Percentiles rank a stretch among this genome's conserved stretches.
phyloP scores from a whole-genome alignment of 2,797 vertebrate species.

The Mus minutoides region DNA sequence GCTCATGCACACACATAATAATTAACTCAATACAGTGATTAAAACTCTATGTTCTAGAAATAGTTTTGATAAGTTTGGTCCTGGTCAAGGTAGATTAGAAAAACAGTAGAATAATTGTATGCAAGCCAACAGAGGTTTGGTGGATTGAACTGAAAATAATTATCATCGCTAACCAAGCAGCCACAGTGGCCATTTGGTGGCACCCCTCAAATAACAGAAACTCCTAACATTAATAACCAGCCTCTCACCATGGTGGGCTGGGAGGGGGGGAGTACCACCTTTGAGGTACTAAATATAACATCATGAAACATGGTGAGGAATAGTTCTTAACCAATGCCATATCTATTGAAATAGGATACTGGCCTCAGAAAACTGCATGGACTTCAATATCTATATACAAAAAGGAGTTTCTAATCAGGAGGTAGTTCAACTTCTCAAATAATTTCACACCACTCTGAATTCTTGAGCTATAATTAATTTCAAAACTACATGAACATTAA shows the following conservation, averaged over 20 bases:
- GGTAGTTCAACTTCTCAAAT: not conserved
- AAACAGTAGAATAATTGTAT: not conserved
- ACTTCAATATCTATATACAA: not conserved
- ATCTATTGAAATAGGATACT: constrained; percentile 46
- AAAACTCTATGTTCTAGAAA: not conserved
- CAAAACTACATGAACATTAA: constrained; percentile 47
- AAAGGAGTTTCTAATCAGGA: not conserved
- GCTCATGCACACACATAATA: not conserved
- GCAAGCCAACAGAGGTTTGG: constrained; percentile 5
- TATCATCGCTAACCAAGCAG: not conserved
- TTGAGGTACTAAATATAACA: constrained; percentile 26
- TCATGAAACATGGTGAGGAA: constrained; percentile 31
- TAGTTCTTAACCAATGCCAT: constrained; percentile 32
- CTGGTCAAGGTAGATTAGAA: constrained; percentile 13
- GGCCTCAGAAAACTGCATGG: not conserved
- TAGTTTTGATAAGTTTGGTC: constrained; percentile 22
- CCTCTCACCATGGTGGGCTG: not conserved
- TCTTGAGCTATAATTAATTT: constrained; percentile 51
- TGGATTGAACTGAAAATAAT: constrained; percentile 17
- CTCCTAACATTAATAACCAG: constrained; percentile 32
- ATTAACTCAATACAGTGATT: not conserved
- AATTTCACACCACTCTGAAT: constrained; percentile 46
- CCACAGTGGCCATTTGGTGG: not conserved
- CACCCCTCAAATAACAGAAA: constrained; percentile 48
- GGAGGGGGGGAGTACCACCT: not conserved